These are phyloP conservation scores for Saiga tatarica DNA, from an alignment of 2,113 vertebrate genomes.

Conservation along the genomic window DNA sequence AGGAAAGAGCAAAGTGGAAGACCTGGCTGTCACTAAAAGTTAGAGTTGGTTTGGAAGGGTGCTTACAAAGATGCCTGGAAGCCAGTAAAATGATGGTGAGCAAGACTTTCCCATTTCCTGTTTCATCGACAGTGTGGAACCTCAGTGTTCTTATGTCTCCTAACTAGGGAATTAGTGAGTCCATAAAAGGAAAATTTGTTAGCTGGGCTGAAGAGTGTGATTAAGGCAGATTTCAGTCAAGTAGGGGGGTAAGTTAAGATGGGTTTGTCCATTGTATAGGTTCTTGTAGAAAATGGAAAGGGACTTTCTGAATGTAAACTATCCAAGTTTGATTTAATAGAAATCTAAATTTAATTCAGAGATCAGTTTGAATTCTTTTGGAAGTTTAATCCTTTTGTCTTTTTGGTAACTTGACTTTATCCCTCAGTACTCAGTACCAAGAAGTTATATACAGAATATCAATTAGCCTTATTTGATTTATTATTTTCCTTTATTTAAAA, in stretches of 20 bases:
- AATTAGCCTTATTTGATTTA: slow-evolving; percentile 26
- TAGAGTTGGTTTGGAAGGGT: neutral
- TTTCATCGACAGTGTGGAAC: neutral
- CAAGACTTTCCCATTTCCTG: slow-evolving; percentile 38
- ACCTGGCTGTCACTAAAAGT: neutral
- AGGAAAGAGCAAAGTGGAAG: neutral
- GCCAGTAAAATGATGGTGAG: neutral
- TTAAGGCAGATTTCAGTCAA: slow-evolving; percentile 38
- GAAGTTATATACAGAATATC: slow-evolving; percentile 7
- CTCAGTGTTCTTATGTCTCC: neutral
- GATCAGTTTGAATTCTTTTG: slow-evolving; percentile 22
- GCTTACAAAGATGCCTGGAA: neutral
- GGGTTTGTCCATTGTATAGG: neutral
- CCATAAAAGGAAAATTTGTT: slow-evolving; percentile 46
- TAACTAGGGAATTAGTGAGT: slow-evolving; percentile 32
- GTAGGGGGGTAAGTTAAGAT: neutral
- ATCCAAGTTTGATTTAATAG: neutral
- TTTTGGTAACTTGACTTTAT: slow-evolving; percentile 40
- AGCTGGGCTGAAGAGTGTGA: slow-evolving; percentile 38
- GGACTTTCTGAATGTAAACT: slow-evolving; percentile 39
- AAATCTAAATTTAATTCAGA: slow-evolving; percentile 50
- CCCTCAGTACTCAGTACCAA: neutral
- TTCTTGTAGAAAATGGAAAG: neutral
- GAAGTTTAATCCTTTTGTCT: neutral
- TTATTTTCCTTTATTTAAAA: slow-evolving; percentile 25